These are phyloP conservation scores for Scaptomyza polygonia DNA, from an alignment of 2,888 invertebrate genomes.

Conservation along the genomic window DNA sequence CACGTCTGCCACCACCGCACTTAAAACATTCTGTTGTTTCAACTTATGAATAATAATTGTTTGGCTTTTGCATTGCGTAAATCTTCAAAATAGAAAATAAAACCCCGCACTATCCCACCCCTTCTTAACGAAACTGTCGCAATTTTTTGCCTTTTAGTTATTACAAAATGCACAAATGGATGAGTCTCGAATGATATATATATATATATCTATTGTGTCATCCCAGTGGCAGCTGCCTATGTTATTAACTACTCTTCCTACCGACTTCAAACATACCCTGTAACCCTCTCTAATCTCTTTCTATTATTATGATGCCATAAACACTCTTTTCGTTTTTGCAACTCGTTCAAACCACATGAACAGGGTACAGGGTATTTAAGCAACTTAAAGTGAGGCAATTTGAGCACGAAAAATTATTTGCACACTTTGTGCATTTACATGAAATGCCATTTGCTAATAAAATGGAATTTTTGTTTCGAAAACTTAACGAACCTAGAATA, in stretches of 20 bases:
- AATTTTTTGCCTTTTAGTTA: conserved; percentile 65
- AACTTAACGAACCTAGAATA: conserved; percentile 14
- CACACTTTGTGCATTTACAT: conserved; percentile 17
- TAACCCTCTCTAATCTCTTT: too few species aligned
- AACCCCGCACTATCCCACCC: conserved; percentile 1
- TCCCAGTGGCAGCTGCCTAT: conserved; percentile 38
- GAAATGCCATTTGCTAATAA: conserved; percentile 25
- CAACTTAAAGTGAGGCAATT: conserved; percentile 15
- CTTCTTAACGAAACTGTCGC: conserved; percentile 56
- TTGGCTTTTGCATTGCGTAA: conserved; percentile 73
- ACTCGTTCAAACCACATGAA: too few species aligned
- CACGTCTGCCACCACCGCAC: conserved; percentile 39
- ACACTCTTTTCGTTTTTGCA: too few species aligned
- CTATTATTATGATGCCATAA: too few species aligned
- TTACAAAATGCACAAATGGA: conserved; percentile 67
- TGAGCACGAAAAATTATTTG: conserved; percentile 16
- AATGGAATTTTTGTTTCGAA: conserved; percentile 26
- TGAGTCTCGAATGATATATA: conserved; percentile 18
- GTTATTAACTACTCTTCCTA: conserved; percentile 30
- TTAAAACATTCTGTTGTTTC: conserved; percentile 7
- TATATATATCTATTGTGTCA: conserved; percentile 57
- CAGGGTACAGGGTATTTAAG: conserved; percentile 13
- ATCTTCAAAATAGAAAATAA: conserved; percentile 72
- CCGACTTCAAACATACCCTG: neutral
- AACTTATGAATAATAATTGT: conserved; percentile 68